Evolutionary conservation across 1,140 invertebrate genomes (phyloP).

Genomic region (Lasioglossum baleicum): DNA sequence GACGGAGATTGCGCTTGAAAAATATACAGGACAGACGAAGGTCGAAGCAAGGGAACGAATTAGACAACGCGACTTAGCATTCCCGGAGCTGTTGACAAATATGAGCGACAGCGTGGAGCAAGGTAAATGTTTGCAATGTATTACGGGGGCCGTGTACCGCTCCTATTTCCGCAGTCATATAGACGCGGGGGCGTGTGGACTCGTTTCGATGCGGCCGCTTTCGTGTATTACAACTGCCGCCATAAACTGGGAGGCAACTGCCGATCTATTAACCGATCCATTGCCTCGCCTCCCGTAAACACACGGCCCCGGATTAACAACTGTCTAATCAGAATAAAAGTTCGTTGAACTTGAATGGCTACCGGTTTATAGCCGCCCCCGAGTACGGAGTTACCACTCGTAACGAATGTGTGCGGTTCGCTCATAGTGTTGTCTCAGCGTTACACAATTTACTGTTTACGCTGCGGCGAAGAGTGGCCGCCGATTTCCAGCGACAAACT

Average conservation of each 20-base stretch:
- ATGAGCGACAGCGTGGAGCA: constrained; percentile 51
- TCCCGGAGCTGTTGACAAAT: constrained; percentile 63
- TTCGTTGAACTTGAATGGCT: constrained; percentile 5
- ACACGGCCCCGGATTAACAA: constrained; percentile 1
- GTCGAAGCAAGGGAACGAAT: constrained; percentile 23
- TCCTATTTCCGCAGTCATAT: constrained; percentile 56
- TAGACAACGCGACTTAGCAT: constrained; percentile 35
- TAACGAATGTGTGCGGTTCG: not conserved
- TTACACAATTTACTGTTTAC: not conserved
- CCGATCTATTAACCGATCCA: constrained; percentile 49
- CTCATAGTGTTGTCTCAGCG: not conserved
- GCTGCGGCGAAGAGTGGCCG: not conserved
- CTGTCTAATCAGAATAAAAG: constrained; percentile 22
- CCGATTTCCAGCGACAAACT: not conserved
- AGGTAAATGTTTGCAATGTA: constrained; percentile 62
- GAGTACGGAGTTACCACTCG: no score
- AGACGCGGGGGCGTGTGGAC: constrained; percentile 20
- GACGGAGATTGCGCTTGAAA: not conserved
- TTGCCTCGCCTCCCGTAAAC: constrained; percentile 12
- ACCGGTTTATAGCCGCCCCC: not conserved
- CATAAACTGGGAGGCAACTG: constrained; percentile 41
- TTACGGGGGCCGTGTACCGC: constrained; percentile 46
- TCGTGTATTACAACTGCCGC: constrained; percentile 16
- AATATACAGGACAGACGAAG: not conserved
- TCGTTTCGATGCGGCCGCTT: constrained; percentile 31